phyloP scores from a whole-genome alignment of 2,888 invertebrate genomes.

The Chymomyza amoena region DNA sequence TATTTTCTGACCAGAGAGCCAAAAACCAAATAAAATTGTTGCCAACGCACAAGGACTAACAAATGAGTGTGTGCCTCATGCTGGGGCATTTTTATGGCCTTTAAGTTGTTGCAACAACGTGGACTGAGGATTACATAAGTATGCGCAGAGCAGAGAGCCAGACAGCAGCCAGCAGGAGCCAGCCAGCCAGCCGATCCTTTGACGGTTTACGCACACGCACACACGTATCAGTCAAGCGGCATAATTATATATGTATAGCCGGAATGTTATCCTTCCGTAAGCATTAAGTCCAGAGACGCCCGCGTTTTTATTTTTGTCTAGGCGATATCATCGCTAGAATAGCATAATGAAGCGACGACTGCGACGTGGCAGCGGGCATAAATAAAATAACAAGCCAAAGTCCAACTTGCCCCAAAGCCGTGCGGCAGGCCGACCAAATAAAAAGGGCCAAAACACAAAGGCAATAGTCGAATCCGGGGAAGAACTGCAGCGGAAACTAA shows the following conservation, averaged over 20 bases:
- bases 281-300: too few species aligned
- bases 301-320: background rate
- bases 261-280: conserved; percentile 26
- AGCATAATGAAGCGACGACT: conserved; percentile 5
- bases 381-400: background rate
- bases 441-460: background rate
- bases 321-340: conserved; percentile 3
- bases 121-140: background rate
- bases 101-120: conserved; percentile 22
- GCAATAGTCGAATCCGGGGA: background rate
- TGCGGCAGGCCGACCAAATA: background rate
- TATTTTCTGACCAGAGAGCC: conserved; percentile 53
- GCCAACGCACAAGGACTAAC: conserved; percentile 41
- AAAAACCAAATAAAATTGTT: conserved; percentile 52
- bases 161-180: background rate
- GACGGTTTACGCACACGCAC: background rate
- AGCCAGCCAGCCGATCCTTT: background rate
- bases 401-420: background rate
- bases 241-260: conserved; percentile 26
- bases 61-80: conserved; percentile 33
- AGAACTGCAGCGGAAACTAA: conserved; percentile 43
- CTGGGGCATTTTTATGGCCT: conserved; percentile 38
- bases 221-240: conserved; percentile 7
- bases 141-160: background rate
- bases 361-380: background rate